Percentiles rank a stretch among this genome's conserved stretches.
These are phyloP conservation scores for Phenganax stokvisi DNA, from an alignment of 92 coral and sea anemone genomes.

Conservation along the genomic window DNA sequence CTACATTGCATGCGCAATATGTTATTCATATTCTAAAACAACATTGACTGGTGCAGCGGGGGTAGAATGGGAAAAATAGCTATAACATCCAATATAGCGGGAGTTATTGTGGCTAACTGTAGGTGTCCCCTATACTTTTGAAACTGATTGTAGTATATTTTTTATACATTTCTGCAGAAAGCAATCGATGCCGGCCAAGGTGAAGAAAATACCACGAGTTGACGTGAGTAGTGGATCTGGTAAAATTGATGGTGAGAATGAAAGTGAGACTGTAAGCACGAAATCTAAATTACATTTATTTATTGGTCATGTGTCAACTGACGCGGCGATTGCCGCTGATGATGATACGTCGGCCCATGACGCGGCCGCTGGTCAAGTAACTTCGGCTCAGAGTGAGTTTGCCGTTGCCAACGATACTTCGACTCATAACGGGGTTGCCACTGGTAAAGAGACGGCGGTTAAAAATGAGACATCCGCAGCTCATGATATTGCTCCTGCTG, in stretches of 20 bases:
- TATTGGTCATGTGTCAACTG: background rate
- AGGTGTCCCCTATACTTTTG: background rate
- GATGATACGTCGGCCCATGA: background rate
- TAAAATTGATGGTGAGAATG: background rate
- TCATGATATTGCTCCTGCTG: too few species aligned
- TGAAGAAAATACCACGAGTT: slow-evolving; percentile 48
- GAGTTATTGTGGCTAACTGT: too few species aligned
- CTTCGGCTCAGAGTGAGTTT: background rate
- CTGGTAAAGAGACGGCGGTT: too few species aligned
- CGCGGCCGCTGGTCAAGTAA: background rate
- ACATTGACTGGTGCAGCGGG: too few species aligned
- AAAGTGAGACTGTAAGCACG: background rate
- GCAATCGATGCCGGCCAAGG: slow-evolving; percentile 79
- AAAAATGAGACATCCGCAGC: too few species aligned
- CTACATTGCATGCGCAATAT: too few species aligned
- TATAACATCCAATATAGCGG: too few species aligned
- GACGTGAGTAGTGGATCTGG: background rate
- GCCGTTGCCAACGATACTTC: background rate
- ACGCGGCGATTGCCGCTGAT: background rate
- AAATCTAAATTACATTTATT: background rate
- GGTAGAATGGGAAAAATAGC: too few species aligned
- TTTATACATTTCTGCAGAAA: slow-evolving; percentile 47
- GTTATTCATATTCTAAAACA: too few species aligned
- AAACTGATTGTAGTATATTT: background rate
- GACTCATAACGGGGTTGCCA: too few species aligned